phyloP scores from a whole-genome alignment of 2,113 vertebrate species.

The Mobula hypostoma region DNA sequence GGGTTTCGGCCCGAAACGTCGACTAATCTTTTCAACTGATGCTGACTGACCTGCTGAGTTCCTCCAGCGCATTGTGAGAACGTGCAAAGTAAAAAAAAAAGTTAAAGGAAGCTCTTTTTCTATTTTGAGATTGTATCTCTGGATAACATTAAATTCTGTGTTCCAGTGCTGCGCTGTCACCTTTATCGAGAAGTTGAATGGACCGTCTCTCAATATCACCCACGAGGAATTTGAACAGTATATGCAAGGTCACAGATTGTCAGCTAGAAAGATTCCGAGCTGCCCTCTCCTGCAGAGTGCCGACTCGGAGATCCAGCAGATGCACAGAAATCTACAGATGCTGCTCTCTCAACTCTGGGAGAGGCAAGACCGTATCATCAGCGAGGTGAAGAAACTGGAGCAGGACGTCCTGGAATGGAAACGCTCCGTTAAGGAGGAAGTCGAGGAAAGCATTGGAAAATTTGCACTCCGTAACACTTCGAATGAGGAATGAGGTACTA shows the following conservation, averaged over 20 bases:
- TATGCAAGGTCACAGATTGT: conserved; percentile 51
- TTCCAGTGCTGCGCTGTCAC: conserved; percentile 62
- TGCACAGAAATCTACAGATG: conserved; percentile 49
- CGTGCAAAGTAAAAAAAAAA: background rate
- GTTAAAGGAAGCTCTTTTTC: background rate
- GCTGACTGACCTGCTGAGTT: no score
- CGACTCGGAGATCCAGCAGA: conserved; percentile 41
- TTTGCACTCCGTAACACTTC: conserved; percentile 37
- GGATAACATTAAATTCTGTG: background rate
- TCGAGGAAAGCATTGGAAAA: conserved; percentile 51
- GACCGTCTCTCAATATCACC: conserved; percentile 59
- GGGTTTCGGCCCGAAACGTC: no score
- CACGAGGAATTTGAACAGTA: conserved; percentile 59
- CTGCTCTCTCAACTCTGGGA: conserved; percentile 54
- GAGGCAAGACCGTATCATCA: conserved; percentile 60
- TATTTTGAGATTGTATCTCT: background rate
- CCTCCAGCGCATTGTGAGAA: background rate
- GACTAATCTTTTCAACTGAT: no score
- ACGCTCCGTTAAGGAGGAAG: conserved; percentile 51
- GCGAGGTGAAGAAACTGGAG: conserved; percentile 50
- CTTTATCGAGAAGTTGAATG: conserved; percentile 67
- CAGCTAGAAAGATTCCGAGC: conserved; percentile 18
- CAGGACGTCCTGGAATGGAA: conserved; percentile 58
- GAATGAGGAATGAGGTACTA: background rate
- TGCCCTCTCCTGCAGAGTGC: conserved; percentile 14